These are phyloP conservation scores for Planiliza haematocheilus DNA, from an alignment of 2,113 vertebrate species.

Conservation along the genomic window DNA sequence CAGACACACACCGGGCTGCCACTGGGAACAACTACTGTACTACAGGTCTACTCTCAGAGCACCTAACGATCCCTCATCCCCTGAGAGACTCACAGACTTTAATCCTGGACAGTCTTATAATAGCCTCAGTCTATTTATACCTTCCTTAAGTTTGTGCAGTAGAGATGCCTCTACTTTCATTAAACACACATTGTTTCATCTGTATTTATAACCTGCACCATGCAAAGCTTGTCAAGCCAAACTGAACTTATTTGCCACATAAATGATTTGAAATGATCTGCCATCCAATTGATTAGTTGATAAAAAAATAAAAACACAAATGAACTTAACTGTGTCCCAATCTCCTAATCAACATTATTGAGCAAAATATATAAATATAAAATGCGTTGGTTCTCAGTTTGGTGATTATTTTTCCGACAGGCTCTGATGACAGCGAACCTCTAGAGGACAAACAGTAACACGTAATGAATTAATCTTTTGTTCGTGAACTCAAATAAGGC, in stretches of 20 bases:
- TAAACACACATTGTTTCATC: slow-evolving; percentile 2
- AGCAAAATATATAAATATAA: no score
- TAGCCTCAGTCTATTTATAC: slow-evolving; percentile 55
- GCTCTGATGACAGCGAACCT: no score
- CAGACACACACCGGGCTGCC: slow-evolving; percentile 21
- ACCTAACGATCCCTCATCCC: slow-evolving; percentile 39
- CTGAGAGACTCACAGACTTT: slow-evolving; percentile 51
- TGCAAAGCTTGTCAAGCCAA: not conserved
- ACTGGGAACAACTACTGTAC: slow-evolving; percentile 10
- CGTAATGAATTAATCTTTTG: no score
- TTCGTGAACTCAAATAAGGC: no score
- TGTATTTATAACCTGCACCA: slow-evolving; percentile 4
- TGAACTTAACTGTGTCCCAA: no score
- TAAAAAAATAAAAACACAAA: not conserved
- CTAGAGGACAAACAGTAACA: no score
- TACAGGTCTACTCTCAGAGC: slow-evolving; percentile 19
- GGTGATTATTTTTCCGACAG: no score
- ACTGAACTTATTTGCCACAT: not conserved
- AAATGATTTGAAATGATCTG: slow-evolving; percentile 8
- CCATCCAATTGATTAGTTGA: not conserved
- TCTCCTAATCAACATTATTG: no score
- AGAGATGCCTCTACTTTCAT: slow-evolving; percentile 15
- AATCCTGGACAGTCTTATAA: slow-evolving; percentile 61
- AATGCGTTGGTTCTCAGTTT: no score
- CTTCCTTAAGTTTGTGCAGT: not conserved